Base-by-base conservation (phyloP, 1,140 invertebrate species). In the Zaprionus nigranus region DNA sequence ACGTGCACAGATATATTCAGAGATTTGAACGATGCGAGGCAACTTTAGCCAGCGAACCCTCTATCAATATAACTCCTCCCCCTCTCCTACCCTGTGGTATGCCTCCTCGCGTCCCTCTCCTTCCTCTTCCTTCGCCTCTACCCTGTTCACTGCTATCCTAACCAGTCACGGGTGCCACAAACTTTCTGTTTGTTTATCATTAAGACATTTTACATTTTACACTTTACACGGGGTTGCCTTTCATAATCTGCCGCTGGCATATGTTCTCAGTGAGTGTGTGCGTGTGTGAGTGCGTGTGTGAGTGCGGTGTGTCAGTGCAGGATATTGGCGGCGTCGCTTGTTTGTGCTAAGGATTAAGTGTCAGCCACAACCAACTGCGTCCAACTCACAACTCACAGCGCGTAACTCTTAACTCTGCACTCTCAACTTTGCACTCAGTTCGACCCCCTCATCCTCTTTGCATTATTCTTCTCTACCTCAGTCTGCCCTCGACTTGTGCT, bases 121-220 rank as follows among this genome's bases (percentile, higher is more conserved):
- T 28, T 20, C 63, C 7, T 12, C 40, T 30, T 20, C 24, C 22
- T 13, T 63, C 30, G 2, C 43, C 11, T 36, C 13, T 3, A 1
- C 17, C 20, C 36, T 9, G 34, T 28, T 46, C 24, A 46, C 49
- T 56, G 63, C 68, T 64, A 88, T 88, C 77, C 84, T 78, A 88
- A 81, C 84, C 84, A 79, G 51, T 30, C 57, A 65, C 46, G 49
- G 63, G 65, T 66, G 78, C 74, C 71, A 64, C 77, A 88, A 88
- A 79, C 87, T 88, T 88, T 88, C 84, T 88, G 84, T 88, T 88
- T 88, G 84, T 88, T 88, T 88, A 88, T 88, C 84, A 88, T 88
- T 88, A 88, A 88, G 84, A 88, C 84, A 88, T 88, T 87, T 87
- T 87, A 88, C 83, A 83, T 69, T 87, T 80, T 82, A 78, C 80